A percentile compares a stretch with the other conserved stretches of the same genome.
These are phyloP conservation scores for Bombus waltoni DNA, from an alignment of 1,140 invertebrate genomes.

Conservation along the genomic window DNA sequence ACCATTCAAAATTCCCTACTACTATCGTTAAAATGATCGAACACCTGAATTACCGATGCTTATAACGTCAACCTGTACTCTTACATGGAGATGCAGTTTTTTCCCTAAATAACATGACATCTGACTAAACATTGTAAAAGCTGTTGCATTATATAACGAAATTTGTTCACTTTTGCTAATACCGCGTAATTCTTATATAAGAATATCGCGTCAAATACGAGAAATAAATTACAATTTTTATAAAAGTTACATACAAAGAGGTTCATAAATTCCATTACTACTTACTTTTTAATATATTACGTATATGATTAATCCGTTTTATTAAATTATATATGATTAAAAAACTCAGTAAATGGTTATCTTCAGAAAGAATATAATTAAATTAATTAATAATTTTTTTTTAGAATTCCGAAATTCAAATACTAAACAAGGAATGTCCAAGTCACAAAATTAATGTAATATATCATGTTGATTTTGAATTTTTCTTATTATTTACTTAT, in stretches of 20 bases:
- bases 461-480: too few species aligned
- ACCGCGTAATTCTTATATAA: slow-evolving; percentile 14
- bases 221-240: not conserved
- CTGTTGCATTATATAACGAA: not conserved
- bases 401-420: too few species aligned
- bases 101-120: not conserved
- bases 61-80: not conserved
- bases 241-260: not conserved
- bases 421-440: too few species aligned
- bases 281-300: not conserved
- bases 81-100: not conserved
- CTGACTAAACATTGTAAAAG: not conserved
- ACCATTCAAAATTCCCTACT: not conserved
- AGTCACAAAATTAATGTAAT: too few species aligned
- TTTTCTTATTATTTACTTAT: not conserved
- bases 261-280: not conserved
- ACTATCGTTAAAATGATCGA: slow-evolving; percentile 44
- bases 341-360: not conserved
- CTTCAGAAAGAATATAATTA: too few species aligned
- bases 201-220: not conserved
- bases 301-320: not conserved
- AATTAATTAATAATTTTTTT: too few species aligned
- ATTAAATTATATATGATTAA: not conserved
- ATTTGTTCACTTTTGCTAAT: not conserved
- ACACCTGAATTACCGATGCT: not conserved